Percentiles rank a stretch among this genome's conserved stretches.
These are phyloP conservation scores for Carcharodon carcharias DNA, from an alignment of 2,797 vertebrate species.

Conservation along the genomic window DNA sequence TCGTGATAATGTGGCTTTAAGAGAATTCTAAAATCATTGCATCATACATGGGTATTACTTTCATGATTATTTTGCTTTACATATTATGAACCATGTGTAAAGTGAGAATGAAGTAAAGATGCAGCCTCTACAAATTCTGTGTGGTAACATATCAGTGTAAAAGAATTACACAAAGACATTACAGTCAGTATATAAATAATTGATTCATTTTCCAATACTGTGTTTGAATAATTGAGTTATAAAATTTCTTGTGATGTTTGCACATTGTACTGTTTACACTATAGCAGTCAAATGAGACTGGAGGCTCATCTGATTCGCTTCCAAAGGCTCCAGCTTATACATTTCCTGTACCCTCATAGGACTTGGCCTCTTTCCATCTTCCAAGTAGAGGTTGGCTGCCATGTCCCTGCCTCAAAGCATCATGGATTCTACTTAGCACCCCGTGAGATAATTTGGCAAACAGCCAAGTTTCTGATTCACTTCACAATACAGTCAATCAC, in stretches of 20 bases:
- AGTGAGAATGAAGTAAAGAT: neutral
- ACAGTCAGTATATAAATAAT: neutral
- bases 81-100: neutral
- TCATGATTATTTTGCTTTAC: neutral
- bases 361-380: constrained; percentile 62
- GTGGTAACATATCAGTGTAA: neutral
- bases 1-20: neutral
- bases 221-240: constrained; percentile 38
- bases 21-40: neutral
- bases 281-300: constrained; percentile 56
- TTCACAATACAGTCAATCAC: constrained; percentile 66
- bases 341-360: constrained; percentile 57
- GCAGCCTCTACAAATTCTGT: neutral
- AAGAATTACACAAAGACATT: neutral
- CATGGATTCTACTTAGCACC: constrained; percentile 66
- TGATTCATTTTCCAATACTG: constrained; percentile 5
- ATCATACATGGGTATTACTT: neutral
- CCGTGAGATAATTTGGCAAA: constrained; percentile 66
- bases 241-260: constrained; percentile 38
- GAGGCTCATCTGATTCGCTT: constrained; percentile 54
- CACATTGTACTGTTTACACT: constrained; percentile 47
- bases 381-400: constrained; percentile 60
- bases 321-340: constrained; percentile 43
- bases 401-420: constrained; percentile 67
- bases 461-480: constrained; percentile 71